A percentile compares a stretch with the other conserved stretches of the same genome.
These are phyloP conservation scores for Drosophila parvula DNA, from an alignment of 1,140 invertebrate species.

Conservation along the genomic window DNA sequence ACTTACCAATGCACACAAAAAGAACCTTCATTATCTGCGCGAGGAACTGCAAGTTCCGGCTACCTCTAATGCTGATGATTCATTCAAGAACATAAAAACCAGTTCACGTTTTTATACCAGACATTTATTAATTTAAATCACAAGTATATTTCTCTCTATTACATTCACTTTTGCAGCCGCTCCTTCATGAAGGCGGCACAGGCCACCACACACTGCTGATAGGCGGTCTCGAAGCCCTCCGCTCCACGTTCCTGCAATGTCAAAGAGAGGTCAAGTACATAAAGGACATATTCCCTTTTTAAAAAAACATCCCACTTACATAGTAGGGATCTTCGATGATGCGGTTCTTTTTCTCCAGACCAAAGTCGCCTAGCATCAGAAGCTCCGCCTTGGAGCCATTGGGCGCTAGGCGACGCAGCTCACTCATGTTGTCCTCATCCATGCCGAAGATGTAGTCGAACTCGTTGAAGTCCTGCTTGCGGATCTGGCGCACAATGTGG, in stretches of 20 bases:
- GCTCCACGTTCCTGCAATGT: conserved; percentile 86
- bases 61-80: conserved; percentile 13
- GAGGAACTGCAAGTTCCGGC: conserved; percentile 28
- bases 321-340: conserved; percentile 96
- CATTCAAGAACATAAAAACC: conserved; percentile 37
- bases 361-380: conserved; percentile 91
- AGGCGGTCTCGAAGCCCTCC: conserved; percentile 89
- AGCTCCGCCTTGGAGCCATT: conserved; percentile 88
- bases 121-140: conserved; percentile 39
- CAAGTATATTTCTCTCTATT: not conserved
- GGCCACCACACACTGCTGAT: conserved; percentile 88
- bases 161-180: conserved; percentile 48
- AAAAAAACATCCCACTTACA: conserved; percentile 85
- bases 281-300: conserved; percentile 5
- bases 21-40: conserved; percentile 63
- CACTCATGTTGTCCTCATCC: conserved; percentile 92
- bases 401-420: conserved; percentile 87
- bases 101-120: conserved; percentile 25
- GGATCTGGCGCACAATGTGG: conserved; percentile 91
- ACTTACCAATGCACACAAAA: conserved; percentile 79
- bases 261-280: conserved; percentile 8
- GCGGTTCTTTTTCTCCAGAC: conserved; percentile 88
- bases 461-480: conserved; percentile 88
- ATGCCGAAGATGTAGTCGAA: conserved; percentile 96
- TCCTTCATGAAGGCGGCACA: conserved; percentile 88